These are phyloP conservation scores for Phoenicopterus ruber DNA, from an alignment of 2,113 vertebrate species.

Conservation along the genomic window DNA sequence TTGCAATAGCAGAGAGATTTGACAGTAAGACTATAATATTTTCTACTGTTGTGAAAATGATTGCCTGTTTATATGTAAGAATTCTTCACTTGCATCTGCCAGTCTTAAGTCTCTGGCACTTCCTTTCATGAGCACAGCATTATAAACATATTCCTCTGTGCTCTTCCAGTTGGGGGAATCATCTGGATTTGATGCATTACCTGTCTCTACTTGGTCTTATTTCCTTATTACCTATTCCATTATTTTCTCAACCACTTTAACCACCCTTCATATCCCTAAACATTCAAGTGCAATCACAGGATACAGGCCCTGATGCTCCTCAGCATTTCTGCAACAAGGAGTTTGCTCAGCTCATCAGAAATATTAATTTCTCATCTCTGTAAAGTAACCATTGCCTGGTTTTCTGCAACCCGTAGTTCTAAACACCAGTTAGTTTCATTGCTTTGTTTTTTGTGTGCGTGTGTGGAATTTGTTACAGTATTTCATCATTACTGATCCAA, in stretches of 20 bases:
- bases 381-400: background rate
- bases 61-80: background rate
- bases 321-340: background rate
- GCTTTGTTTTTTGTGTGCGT: background rate
- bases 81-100: background rate
- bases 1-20: background rate
- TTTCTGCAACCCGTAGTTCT: background rate
- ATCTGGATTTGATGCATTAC: background rate
- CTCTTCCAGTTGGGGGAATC: background rate
- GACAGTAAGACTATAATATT: background rate
- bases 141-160: background rate
- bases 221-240: background rate
- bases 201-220: background rate
- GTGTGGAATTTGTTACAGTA: background rate
- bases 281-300: background rate
- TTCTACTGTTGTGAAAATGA: background rate
- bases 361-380: background rate
- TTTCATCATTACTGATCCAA: background rate
- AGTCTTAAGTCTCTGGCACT: background rate
- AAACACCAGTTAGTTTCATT: background rate
- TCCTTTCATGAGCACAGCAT: background rate
- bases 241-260: background rate
- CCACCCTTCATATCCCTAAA: background rate
- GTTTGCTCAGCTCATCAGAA: background rate
- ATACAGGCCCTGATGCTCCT: background rate